Evolutionary conservation across 2,113 vertebrate genomes (phyloP), one percentile per base, ranked within the genome.

Genomic region (Fulmarus glacialis): DNA sequence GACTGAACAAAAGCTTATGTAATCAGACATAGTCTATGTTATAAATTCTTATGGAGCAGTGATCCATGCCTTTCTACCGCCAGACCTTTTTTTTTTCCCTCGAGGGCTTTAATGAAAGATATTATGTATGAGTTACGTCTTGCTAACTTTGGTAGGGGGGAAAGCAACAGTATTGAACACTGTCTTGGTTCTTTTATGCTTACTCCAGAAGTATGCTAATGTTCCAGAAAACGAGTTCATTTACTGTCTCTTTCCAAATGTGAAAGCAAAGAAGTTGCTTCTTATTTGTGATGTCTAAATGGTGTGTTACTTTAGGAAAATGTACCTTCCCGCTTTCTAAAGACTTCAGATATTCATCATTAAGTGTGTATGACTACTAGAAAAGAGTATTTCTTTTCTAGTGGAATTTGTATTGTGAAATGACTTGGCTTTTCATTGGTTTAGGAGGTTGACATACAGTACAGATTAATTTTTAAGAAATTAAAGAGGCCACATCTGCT

Each of bases 1-100:
- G 64, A 40, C 36, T 74, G 83, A 94, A 74, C 75, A 87, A 96
- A 96, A 95, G n/a, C 63, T 94, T 94, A 82, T 23, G 21, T 94
- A 95, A 92, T 74, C 2, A 8, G 56, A 59, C 50, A 45, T 21
- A 4, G 9, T 80, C 64, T n/a, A 6, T 34, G 55, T 81, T 91
- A 47, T 5, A 60, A 66, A 47, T 84, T 89, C 64, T 82, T 59
- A 62, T 0, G 2, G 60, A 67, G 38, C 38, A 75, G 52, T 64
- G 64, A 87, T 66, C 89, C 43, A 68, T 15, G 13, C 53, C 73
- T 89, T 87, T 48, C 45, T 66, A 36, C 63, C 63, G 85, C 30
- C 43, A 94, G 73, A 23, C 10, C 2, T 53, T 40, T 64, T 24
- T 13, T 18, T 1, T 87, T n/a, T n/a, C n/a, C 27, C 50, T 68